Conservation (phyloP, 2,888 invertebrate genomes). For the Anticlea derivata region DNA sequence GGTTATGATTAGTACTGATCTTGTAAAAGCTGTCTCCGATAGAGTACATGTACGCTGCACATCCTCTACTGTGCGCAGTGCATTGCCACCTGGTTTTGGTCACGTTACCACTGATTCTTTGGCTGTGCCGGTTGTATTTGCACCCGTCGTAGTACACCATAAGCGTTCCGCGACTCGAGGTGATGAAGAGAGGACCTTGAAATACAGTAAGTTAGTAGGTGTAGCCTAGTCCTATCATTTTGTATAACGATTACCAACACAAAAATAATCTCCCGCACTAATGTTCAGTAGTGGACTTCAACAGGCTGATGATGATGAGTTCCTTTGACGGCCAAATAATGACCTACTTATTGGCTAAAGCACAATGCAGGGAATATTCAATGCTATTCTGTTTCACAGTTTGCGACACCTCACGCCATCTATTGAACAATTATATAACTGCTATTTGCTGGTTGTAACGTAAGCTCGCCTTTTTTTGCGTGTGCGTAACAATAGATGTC, state of each 20-base stretch:
- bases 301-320: no score
- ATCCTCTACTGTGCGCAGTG: neutral
- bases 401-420: conserved; percentile 2
- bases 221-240: no score
- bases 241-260: no score
- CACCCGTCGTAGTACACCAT: neutral
- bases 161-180: neutral
- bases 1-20: neutral
- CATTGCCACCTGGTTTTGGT: conserved; percentile 1
- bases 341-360: no score
- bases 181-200: neutral
- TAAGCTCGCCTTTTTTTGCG: neutral
- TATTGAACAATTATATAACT: neutral
- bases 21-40: neutral
- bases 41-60: neutral
- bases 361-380: no score
- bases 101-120: neutral
- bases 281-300: no score
- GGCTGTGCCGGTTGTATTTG: neutral
- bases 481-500: neutral
- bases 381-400: neutral
- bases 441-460: neutral
- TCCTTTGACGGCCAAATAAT: no score
- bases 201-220: neutral
- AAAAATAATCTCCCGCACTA: no score